phyloP scores from a whole-genome alignment of 1,140 invertebrate genomes.

The Philotrypesis tridentata region DNA sequence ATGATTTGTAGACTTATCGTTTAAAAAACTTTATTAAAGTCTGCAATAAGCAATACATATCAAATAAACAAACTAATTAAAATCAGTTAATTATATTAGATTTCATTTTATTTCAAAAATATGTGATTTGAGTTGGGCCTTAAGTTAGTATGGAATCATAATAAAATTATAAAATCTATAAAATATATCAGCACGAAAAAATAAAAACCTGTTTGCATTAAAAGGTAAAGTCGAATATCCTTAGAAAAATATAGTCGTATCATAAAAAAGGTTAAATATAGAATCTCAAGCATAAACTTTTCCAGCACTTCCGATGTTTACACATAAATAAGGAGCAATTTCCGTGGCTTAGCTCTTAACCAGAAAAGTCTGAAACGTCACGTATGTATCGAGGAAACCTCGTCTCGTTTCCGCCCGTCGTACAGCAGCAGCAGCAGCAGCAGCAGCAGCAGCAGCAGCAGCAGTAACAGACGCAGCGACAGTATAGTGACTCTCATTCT shows the following conservation, averaged over 20 bases:
- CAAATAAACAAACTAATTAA: no score
- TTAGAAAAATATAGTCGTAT: no score
- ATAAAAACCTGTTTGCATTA: no score
- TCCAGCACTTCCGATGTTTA: neutral
- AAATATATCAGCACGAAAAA: no score
- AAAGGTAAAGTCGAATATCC: no score
- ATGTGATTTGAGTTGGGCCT: no score
- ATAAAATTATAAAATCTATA: no score
- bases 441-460: neutral
- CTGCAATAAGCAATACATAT: neutral
- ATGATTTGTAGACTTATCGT: neutral
- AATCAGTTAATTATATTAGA: no score
- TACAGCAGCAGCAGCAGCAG: neutral
- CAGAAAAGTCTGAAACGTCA: constrained; percentile 36
- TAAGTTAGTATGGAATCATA: no score
- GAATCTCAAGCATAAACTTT: no score
- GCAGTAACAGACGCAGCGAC: neutral
- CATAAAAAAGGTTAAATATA: no score
- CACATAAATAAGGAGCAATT: constrained; percentile 29
- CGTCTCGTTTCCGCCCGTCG: constrained; percentile 31
- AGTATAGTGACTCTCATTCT: neutral
- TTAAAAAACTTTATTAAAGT: neutral
- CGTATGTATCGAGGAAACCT: constrained; percentile 34
- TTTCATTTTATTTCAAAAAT: no score
- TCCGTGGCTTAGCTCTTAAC: neutral